These are phyloP conservation scores for Encarsia formosa DNA, from an alignment of 2,888 invertebrate genomes.

Conservation along the genomic window DNA sequence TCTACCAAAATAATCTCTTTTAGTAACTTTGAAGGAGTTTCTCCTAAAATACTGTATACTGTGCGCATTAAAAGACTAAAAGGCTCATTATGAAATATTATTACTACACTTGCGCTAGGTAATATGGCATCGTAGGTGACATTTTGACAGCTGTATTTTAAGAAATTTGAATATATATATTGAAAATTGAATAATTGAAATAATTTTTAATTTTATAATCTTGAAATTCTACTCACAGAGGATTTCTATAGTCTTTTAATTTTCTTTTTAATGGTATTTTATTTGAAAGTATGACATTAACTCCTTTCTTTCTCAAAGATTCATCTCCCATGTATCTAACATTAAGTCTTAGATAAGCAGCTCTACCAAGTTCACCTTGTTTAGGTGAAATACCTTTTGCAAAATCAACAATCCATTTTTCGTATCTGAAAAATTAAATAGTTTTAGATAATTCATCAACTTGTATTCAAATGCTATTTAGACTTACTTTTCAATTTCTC, in stretches of 20 bases:
- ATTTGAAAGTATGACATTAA: constrained; percentile 85
- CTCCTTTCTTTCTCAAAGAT: constrained; percentile 75
- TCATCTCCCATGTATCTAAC: constrained; percentile 66
- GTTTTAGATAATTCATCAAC: too few relatives aligned
- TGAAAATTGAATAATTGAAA: neutral
- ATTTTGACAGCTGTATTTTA: constrained; percentile 56
- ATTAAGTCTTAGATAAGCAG: constrained; percentile 63
- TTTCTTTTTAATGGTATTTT: constrained; percentile 80
- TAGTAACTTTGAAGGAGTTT: constrained; percentile 66
- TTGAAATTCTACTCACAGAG: constrained; percentile 41
- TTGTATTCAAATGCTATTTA: too few relatives aligned
- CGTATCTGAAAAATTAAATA: constrained; percentile 51
- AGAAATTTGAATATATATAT: neutral
- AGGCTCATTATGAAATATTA: constrained; percentile 88
- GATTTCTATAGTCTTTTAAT: constrained; percentile 61
- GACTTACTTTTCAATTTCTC: constrained; percentile 17
- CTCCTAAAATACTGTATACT: constrained; percentile 83
- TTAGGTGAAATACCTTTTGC: constrained; percentile 64
- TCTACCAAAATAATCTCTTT: constrained; percentile 94
- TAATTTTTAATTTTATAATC: neutral
- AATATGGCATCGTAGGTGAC: constrained; percentile 65
- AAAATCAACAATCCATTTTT: constrained; percentile 59
- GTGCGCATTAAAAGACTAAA: constrained; percentile 81
- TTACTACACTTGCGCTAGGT: constrained; percentile 68
- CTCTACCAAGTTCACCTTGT: constrained; percentile 69